Base-by-base conservation (phyloP, 64 coral and sea anemone genomes). In the Actinia equina region DNA sequence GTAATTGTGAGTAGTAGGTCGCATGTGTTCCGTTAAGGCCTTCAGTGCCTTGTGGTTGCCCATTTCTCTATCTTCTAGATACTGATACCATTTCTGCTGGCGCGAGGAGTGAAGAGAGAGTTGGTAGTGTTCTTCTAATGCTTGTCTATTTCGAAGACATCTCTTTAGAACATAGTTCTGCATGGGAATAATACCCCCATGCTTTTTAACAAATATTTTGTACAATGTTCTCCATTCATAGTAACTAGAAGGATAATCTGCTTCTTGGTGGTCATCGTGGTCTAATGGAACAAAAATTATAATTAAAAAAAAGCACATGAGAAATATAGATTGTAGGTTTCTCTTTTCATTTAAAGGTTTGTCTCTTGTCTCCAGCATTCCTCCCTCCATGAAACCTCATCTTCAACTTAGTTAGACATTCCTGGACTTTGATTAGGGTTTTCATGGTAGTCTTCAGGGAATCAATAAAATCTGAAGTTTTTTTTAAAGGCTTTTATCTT, bases 161-260 rank as follows among this genome's bases (percentile, higher is more conserved):
- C 97, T 84, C 88, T 94, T 95, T 18, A 99, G 91, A 37, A 99
- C 97, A 93, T 99, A 99, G 89, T 94, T 99, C 86, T 99, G 97
- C 97, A 99, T 99, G 71, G 83, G 88, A 22, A 92, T 84, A 67
- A 99, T 93, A 57, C 97, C 97, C 12, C 93, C 97, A 88, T 99
- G 97, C 87, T 99, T 99, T 55, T 92, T 92, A 80, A 99, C 90
- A 82, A 99, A 99, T 54, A 99, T 92, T 90, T 99, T 99, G 55
- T 99, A 99, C 69, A 99, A 93, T 88, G 90, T 93, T 86, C 89
- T 95, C 97, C 97, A 99, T 90, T 99, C 97, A 95, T 99, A 99
- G 65, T 99, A 99, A 82, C 91, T 99, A 46, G 94, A 97, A 23
- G 94, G 94, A 61, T 80, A 97, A 82, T 93, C 89, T 59, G 91